Conservation (phyloP, 1,140 invertebrate species). For the Tetramorium alpestre region DNA sequence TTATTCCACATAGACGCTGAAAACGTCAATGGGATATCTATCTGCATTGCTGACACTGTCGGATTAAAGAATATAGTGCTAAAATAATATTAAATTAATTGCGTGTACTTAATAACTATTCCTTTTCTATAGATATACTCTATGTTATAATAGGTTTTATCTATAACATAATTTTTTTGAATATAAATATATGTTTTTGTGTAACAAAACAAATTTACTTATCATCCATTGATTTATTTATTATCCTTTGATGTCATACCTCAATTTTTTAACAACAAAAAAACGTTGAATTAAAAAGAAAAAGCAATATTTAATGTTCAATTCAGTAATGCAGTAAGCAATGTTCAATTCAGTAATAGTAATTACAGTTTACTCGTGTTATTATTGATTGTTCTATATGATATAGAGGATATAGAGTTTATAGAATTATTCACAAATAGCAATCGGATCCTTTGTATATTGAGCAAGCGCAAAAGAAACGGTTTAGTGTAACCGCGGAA, state of each 20-base stretch:
- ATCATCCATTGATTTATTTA: background rate
- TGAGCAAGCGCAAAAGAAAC: background rate
- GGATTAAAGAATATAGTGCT: background rate
- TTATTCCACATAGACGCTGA: background rate
- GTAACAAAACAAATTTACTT: background rate
- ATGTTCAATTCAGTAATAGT: background rate
- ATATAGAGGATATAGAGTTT: background rate
- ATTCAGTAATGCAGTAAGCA: too few relatives aligned
- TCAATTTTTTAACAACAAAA: background rate
- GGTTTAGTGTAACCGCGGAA: background rate
- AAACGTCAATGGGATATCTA: constrained; percentile 30
- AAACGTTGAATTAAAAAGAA: background rate
- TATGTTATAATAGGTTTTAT: background rate
- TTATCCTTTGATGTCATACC: too few relatives aligned
- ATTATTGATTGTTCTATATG: background rate
- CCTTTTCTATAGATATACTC: background rate
- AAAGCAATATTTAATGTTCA: background rate
- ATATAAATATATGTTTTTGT: background rate
- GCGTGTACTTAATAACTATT: background rate
- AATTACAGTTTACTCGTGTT: background rate
- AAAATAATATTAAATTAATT: background rate
- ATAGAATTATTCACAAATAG: background rate
- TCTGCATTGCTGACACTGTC: constrained; percentile 15
- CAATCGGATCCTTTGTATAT: background rate
- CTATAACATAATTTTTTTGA: background rate